phyloP scores from a whole-genome alignment of 2,113 vertebrate species.

The Euleptes europaea region DNA sequence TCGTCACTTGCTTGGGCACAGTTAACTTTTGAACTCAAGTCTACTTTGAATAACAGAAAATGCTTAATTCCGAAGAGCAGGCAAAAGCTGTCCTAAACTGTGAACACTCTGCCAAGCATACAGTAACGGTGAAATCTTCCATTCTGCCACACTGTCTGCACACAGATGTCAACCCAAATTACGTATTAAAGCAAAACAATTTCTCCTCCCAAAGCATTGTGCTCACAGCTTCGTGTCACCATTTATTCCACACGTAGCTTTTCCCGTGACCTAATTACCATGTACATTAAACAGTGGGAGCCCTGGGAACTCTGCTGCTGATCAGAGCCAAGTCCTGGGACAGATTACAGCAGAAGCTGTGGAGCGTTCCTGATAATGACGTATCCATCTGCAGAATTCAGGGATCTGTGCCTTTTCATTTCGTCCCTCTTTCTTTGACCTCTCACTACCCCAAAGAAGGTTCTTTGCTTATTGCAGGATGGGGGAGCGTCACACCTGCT shows the following conservation, averaged over 20 bases:
- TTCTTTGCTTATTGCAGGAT: not conserved
- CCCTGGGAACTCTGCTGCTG: not conserved
- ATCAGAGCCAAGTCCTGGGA: not conserved
- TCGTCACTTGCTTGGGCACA: too few species aligned
- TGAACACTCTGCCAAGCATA: not conserved
- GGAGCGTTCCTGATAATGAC: not conserved
- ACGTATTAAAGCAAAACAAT: not conserved
- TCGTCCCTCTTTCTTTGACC: not conserved
- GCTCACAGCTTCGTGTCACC: not conserved
- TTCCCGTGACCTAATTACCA: conserved; percentile 16
- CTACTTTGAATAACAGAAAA: not conserved
- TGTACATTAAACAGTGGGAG: not conserved
- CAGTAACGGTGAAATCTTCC: not conserved
- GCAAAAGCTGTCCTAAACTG: not conserved
- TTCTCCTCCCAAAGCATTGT: not conserved
- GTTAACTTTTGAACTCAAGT: not conserved
- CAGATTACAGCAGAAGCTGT: not conserved
- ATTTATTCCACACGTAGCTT: conserved; percentile 7
- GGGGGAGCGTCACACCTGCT: not conserved
- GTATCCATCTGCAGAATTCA: not conserved
- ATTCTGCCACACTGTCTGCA: not conserved
- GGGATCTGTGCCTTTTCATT: not conserved
- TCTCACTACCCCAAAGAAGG: not conserved
- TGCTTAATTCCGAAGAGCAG: not conserved
- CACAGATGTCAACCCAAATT: not conserved